Percentiles rank a stretch among this genome's conserved stretches.
Evolutionary conservation across 2,113 vertebrate species (phyloP).

Genomic region (Sorex fumeus): DNA sequence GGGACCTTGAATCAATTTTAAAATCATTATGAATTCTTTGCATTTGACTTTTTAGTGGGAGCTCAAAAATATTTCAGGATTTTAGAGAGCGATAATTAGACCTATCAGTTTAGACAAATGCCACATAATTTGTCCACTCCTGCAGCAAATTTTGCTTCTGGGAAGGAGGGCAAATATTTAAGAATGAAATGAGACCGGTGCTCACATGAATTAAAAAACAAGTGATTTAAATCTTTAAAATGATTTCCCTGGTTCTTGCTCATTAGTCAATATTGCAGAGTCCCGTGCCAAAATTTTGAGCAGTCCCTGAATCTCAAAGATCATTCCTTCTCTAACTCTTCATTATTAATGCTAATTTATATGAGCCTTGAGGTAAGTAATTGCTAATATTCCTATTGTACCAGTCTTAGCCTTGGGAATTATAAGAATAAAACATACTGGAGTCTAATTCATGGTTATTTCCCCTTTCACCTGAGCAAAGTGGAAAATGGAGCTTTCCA

Average conservation of each 20-base stretch:
- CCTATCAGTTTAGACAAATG: conserved; percentile 88
- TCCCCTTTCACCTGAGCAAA: background rate
- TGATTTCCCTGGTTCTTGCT: conserved; percentile 81
- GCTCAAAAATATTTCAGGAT: conserved; percentile 88
- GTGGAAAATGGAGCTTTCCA: conserved; percentile 67
- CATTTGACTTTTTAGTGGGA: conserved; percentile 86
- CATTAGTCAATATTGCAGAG: conserved; percentile 88
- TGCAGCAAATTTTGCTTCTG: conserved; percentile 86
- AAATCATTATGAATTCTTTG: conserved; percentile 85
- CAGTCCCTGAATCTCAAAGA: conserved; percentile 71
- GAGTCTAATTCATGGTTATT: conserved; percentile 57
- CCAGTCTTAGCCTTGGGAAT: background rate
- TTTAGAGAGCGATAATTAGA: conserved; percentile 88
- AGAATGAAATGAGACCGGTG: conserved; percentile 87
- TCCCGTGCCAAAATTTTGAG: conserved; percentile 66
- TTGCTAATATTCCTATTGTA: conserved; percentile 59
- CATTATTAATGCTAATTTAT: conserved; percentile 79
- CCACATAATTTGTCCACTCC: conserved; percentile 87
- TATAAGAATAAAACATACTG: background rate
- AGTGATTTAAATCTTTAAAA: conserved; percentile 87
- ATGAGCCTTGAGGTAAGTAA: conserved; percentile 69
- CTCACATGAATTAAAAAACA: conserved; percentile 76
- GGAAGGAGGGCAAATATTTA: conserved; percentile 90
- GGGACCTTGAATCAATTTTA: conserved; percentile 84
- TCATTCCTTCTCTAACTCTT: conserved; percentile 54